phyloP scores from a whole-genome alignment of 2,888 invertebrate genomes.

The Aethes cnicana region DNA sequence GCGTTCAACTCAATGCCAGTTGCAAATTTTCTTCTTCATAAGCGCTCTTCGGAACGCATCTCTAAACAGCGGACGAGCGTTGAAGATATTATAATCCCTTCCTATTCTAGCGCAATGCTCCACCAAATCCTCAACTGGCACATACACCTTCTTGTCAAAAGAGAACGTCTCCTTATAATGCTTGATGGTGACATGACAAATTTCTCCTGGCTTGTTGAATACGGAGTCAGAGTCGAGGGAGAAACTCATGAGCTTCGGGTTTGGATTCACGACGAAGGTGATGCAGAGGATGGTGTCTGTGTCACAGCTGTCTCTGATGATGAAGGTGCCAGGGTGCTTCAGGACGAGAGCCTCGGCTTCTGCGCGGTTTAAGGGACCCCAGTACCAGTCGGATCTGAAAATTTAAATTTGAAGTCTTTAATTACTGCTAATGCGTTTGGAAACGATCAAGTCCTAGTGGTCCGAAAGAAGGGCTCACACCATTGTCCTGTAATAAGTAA shows the following conservation, averaged over 20 bases:
- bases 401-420: no score
- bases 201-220: not conserved
- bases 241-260: no score
- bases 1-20: not conserved
- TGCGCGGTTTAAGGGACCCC: not conserved
- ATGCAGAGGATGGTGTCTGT: not conserved
- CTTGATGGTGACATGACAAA: not conserved
- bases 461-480: no score
- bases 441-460: no score
- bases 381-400: conserved; percentile 4
- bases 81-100: not conserved
- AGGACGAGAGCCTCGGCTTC: conserved; percentile 1
- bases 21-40: not conserved
- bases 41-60: not conserved
- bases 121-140: not conserved
- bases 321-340: conserved; percentile 2
- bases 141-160: not conserved
- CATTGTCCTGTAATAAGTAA: no score
- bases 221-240: not conserved
- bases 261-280: not conserved
- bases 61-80: not conserved
- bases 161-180: not conserved
- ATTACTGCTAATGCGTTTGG: no score
- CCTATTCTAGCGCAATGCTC: not conserved
- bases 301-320: not conserved